Evolutionary conservation across 2,113 vertebrate genomes (phyloP), one percentile per base, ranked within the genome.

Genomic region (Gasterosteus aculeatus): DNA sequence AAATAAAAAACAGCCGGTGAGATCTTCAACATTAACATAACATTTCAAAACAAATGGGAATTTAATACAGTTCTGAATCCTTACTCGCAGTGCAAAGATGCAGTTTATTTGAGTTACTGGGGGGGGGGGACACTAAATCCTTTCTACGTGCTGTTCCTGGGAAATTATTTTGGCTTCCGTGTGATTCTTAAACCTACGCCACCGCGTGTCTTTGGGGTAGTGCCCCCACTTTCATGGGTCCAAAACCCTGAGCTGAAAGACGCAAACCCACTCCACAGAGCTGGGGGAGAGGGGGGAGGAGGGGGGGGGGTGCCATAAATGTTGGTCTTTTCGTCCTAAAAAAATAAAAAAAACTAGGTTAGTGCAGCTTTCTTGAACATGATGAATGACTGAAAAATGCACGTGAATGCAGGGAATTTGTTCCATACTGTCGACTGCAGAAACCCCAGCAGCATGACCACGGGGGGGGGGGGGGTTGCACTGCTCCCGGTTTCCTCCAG

Each of bases 361-460:
- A 51, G n/a, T 44, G 10, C 49, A 59, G 33, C 38, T 12, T 10
- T 60, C 3, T 38, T 18, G 31, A 39, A 51, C 12, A 41, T 42
- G 47, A n/a, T 10, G 7, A 53, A 35, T 38, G 44, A 26, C n/a
- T 47, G 53, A 56, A 74, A 71, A 46, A 35, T 19, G 35, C 2
- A 22, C 59, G 42, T 2, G 53, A 15, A 53, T 60, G 54, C 49
- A 72, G 51, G 47, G 39, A 78, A n/a, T 59, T 44, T 62, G 57
- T 69, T 77, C 56, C 49, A 46, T 49, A 72, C 6, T 39, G 49
- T 69, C 64, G 51, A 56, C 70, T 66, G 59, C 77, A 72, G 81
- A 54, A 75, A 54, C 1, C 18, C 57, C 15, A 69, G 63, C 7
- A 57, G 63, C 49, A 15, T 69, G 31, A 72, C 57, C 60, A 42